Conservation (phyloP, 1,140 invertebrate genomes). For the Zaprionus tsacasi region DNA sequence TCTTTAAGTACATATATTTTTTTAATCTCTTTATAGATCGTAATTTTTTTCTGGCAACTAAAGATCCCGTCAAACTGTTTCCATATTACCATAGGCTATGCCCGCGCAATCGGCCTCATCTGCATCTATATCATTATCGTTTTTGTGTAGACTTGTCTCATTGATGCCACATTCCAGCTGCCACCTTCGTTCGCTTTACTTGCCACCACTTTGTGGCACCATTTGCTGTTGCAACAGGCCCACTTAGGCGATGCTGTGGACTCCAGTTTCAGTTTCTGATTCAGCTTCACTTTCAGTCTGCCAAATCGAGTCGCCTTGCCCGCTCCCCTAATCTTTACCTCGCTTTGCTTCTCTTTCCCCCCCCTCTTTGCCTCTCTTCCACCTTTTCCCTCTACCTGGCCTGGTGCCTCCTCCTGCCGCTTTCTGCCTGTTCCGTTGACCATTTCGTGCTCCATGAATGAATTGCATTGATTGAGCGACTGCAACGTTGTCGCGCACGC, state of each 20-base stretch:
- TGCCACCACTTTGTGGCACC: constrained; percentile 1
- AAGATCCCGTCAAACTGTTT: background rate
- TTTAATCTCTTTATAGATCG: background rate
- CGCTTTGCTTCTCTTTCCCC: background rate
- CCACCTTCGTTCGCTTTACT: constrained; percentile 19
- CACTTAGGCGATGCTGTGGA: constrained; percentile 18
- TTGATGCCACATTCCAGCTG: constrained; percentile 23
- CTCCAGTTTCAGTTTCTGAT: background rate
- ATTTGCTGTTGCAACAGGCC: constrained; percentile 25
- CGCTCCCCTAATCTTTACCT: too few species aligned
- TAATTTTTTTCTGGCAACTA: background rate
- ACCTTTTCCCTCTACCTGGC: background rate
- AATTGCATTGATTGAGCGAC: constrained; percentile 75
- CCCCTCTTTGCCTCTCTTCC: background rate
- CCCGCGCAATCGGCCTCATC: background rate
- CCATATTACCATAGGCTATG: background rate
- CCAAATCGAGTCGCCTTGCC: background rate
- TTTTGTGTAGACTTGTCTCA: background rate
- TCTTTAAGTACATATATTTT: too few species aligned
- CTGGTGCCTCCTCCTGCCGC: background rate
- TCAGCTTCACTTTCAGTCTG: background rate
- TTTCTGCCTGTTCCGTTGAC: constrained; percentile 50
- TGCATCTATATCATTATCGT: constrained; percentile 2
- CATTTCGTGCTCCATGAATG: constrained; percentile 74
- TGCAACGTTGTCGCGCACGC: constrained; percentile 57